A percentile compares a stretch with the other conserved stretches of the same genome.
phyloP scores from a whole-genome alignment of 2,888 invertebrate genomes.

The Acanthosepion esculentum region DNA sequence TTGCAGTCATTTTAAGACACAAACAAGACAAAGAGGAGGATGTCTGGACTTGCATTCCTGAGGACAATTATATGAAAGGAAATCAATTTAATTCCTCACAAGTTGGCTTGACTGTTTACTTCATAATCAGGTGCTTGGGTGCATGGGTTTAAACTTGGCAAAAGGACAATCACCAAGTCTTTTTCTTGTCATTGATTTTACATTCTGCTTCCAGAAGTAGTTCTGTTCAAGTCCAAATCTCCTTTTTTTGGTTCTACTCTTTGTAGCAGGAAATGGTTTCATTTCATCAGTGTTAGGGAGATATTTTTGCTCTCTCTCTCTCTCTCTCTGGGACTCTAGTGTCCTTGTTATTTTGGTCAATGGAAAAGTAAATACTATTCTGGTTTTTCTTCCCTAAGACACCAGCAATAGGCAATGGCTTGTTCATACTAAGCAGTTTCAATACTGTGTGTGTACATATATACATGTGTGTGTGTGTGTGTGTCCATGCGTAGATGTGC shows the following conservation, averaged over 20 bases:
- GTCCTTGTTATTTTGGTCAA: background rate
- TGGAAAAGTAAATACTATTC: background rate
- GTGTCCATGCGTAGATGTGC: background rate
- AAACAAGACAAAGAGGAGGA: background rate
- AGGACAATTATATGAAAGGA: too few relatives aligned
- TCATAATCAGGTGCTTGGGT: too few relatives aligned
- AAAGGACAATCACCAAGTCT: background rate
- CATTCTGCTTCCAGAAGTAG: background rate
- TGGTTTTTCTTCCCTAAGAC: background rate
- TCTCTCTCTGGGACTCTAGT: background rate
- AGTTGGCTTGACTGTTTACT: background rate
- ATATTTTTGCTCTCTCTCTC: background rate
- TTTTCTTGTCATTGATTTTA: background rate
- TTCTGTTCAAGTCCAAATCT: background rate
- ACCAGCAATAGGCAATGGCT: background rate
- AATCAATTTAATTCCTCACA: conserved; percentile 22
- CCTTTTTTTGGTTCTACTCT: background rate
- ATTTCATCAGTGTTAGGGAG: background rate
- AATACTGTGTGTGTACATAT: too few relatives aligned
- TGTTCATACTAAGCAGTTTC: background rate
- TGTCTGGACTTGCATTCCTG: background rate
- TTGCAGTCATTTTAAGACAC: too few relatives aligned
- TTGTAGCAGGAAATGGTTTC: background rate
- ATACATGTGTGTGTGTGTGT: too few relatives aligned
- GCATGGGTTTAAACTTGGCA: background rate